phyloP scores from a whole-genome alignment of 2,888 invertebrate species.

The Drosophila dives region DNA sequence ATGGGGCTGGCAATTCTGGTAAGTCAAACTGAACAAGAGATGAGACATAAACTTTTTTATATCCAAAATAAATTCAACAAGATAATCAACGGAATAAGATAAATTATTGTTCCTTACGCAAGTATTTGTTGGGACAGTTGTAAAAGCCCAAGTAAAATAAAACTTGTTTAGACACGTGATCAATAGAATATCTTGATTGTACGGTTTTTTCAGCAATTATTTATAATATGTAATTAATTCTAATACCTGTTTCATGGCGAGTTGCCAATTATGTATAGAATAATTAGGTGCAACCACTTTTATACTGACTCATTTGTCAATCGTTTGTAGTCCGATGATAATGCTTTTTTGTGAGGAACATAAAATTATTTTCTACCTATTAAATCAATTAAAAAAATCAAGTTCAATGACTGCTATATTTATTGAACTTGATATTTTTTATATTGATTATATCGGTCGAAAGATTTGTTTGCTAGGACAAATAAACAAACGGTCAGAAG shows the following conservation, averaged over 20 bases:
- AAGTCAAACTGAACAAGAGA: conserved; percentile 29
- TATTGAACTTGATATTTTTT: too few relatives aligned
- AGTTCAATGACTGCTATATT: too few relatives aligned
- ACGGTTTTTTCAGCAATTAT: background rate
- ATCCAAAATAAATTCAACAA: background rate
- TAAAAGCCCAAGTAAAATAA: background rate
- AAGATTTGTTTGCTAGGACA: background rate
- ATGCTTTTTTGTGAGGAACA: background rate
- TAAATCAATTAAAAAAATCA: too few relatives aligned
- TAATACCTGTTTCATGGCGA: background rate
- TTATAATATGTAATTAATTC: background rate
- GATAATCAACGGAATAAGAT: background rate
- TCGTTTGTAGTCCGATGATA: background rate
- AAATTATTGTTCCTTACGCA: background rate
- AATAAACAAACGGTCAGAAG: background rate
- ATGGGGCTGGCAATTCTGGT: conserved; percentile 86
- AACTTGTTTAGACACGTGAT: background rate
- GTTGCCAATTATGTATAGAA: background rate
- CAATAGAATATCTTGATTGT: background rate
- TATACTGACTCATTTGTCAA: background rate
- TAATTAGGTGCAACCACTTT: background rate
- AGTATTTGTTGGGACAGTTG: background rate
- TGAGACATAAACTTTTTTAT: background rate
- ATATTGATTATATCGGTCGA: too few relatives aligned
- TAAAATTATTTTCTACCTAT: too few relatives aligned